Conservation (phyloP, 1,140 invertebrate genomes). For the Pseudomyrmex concolor region DNA sequence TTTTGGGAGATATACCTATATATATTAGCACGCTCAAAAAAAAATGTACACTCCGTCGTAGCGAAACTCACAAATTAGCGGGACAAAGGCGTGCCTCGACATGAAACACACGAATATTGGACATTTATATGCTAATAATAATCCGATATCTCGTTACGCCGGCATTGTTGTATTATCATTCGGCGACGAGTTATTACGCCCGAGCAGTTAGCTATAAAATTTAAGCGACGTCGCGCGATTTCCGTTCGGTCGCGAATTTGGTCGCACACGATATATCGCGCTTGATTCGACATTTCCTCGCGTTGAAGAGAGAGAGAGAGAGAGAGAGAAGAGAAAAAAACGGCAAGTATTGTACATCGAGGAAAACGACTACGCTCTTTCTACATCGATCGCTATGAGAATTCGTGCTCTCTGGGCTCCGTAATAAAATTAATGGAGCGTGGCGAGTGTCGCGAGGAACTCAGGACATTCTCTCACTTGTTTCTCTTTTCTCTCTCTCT, state of each 20-base stretch:
- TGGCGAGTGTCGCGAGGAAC: constrained; percentile 62
- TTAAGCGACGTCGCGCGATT: constrained; percentile 17
- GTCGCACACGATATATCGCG: constrained; percentile 5
- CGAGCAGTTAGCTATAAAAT: constrained; percentile 42
- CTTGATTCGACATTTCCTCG: neutral
- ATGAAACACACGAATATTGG: constrained; percentile 21
- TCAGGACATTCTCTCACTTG: constrained; percentile 64
- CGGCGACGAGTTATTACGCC: constrained; percentile 14
- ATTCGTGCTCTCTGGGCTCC: constrained; percentile 66
- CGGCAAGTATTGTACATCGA: neutral
- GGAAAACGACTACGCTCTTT: constrained; percentile 31
- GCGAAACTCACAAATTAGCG: neutral
- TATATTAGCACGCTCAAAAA: neutral
- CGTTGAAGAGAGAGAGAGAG: too few relatives aligned
- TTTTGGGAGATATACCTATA: neutral
- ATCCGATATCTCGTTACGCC: constrained; percentile 28
- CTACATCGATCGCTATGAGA: constrained; percentile 61
- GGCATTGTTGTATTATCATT: constrained; percentile 21
- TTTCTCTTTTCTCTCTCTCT: neutral
- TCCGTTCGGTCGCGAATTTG: constrained; percentile 25
- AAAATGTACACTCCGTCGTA: neutral
- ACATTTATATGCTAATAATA: constrained; percentile 48
- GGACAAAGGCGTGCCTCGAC: neutral
- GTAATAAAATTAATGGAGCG: constrained; percentile 80
- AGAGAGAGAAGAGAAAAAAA: neutral